phyloP scores from a whole-genome alignment of 2,797 vertebrate genomes.

The Cirrhinus mrigala region DNA sequence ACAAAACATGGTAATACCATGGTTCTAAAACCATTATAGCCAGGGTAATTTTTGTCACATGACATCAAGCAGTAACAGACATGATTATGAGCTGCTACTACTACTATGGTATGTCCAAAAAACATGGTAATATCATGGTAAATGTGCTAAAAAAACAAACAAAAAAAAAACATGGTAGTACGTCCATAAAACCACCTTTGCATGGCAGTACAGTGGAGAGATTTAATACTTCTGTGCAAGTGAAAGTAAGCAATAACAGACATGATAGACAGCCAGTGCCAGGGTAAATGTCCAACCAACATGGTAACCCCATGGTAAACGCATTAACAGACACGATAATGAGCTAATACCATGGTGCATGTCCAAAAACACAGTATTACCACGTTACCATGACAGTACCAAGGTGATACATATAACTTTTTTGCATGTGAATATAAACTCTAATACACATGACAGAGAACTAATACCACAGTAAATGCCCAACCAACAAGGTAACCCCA shows the following conservation, averaged over 20 bases:
- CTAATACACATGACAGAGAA: background rate
- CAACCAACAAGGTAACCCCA: no score
- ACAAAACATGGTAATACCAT: no score
- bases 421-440: background rate
- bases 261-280: background rate
- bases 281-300: background rate
- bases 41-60: background rate
- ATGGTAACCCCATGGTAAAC: background rate
- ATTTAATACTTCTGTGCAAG: background rate
- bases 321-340: background rate
- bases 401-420: background rate
- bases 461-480: background rate
- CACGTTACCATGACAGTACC: background rate
- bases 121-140: background rate
- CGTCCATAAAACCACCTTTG: background rate
- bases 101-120: background rate
- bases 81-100: background rate
- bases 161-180: background rate
- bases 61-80: background rate
- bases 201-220: background rate
- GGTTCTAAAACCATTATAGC: no score
- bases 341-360: background rate
- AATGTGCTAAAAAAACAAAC: no score
- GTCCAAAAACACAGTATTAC: background rate
- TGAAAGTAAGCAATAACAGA: background rate